A percentile compares a stretch with the other conserved stretches of the same genome.
phyloP scores from a whole-genome alignment of 2,888 invertebrate species.

The Orthosia incerta region DNA sequence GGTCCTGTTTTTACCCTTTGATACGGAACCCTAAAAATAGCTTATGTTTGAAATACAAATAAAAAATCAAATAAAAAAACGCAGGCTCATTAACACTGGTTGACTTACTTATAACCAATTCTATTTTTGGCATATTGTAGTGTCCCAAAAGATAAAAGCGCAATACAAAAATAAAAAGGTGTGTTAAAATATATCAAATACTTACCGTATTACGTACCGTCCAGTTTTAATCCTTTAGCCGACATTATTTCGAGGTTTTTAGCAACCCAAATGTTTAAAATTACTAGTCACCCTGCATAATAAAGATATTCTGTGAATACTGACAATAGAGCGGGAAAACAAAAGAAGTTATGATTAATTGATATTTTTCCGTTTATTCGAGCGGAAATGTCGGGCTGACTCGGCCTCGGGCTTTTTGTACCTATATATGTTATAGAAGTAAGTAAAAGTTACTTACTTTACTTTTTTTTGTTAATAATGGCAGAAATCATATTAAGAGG shows the following conservation, averaged over 20 bases:
- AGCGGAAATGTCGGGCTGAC: constrained; percentile 30
- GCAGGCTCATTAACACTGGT: not conserved
- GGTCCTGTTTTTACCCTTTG: too few relatives aligned
- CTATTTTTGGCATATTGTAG: not conserved
- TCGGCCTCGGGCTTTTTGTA: constrained; percentile 26
- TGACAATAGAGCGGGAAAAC: constrained; percentile 58
- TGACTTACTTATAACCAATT: not conserved
- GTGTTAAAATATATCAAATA: not conserved
- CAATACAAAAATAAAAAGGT: constrained; percentile 7
- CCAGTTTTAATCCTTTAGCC: not conserved
- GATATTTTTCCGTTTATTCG: constrained; percentile 62
- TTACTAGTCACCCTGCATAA: constrained; percentile 31
- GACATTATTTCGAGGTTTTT: constrained; percentile 2
- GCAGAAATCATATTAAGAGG: not conserved
- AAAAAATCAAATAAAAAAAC: not conserved
- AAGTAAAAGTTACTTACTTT: constrained; percentile 18
- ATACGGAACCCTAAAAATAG: too few relatives aligned
- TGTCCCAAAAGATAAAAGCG: not conserved
- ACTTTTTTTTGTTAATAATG: constrained; percentile 12
- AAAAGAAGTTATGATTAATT: constrained; percentile 66
- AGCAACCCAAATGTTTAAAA: constrained; percentile 22
- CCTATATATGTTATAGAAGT: not conserved
- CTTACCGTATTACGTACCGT: not conserved
- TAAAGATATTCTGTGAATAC: constrained; percentile 47
- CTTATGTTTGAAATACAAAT: too few relatives aligned